Conservation (phyloP, 2,797 vertebrate species). For the Siniperca undulata region DNA sequence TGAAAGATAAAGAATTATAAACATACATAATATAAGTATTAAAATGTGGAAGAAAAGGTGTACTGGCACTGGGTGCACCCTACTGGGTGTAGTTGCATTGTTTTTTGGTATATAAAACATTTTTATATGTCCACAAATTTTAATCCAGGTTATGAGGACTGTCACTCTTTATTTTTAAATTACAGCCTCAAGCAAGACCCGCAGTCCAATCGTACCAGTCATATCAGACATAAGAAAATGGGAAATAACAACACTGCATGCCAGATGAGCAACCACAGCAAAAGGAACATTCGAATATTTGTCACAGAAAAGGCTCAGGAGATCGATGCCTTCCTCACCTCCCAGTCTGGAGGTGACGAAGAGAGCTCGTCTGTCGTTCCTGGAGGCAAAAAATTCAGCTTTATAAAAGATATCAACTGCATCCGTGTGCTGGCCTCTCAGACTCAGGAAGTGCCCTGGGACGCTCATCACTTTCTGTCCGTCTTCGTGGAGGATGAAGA, state of each 20-base stretch:
- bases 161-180: conserved; percentile 1
- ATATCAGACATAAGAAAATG: conserved; percentile 44
- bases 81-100: background rate
- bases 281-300: conserved; percentile 70
- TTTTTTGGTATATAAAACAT: background rate
- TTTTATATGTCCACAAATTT: background rate
- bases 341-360: rapidly evolving
- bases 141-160: background rate
- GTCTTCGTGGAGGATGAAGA: conserved; percentile 78
- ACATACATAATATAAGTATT: background rate
- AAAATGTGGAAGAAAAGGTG: no score
- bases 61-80: no score
- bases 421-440: conserved; percentile 65
- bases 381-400: conserved; percentile 63
- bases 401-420: conserved; percentile 51
- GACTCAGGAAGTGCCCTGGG: conserved; percentile 62
- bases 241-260: conserved; percentile 57
- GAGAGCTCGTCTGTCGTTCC: background rate
- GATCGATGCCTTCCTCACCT: conserved; percentile 65
- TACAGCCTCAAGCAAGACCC: conserved; percentile 22
- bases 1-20: background rate
- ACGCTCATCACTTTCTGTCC: conserved; percentile 54
- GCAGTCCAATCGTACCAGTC: background rate
- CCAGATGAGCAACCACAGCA: conserved; percentile 78
- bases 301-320: conserved; percentile 55